Evolutionary conservation across 2,888 invertebrate genomes (phyloP), one percentile per base, ranked within the genome.

Genomic region (Acrobasis consociella): DNA sequence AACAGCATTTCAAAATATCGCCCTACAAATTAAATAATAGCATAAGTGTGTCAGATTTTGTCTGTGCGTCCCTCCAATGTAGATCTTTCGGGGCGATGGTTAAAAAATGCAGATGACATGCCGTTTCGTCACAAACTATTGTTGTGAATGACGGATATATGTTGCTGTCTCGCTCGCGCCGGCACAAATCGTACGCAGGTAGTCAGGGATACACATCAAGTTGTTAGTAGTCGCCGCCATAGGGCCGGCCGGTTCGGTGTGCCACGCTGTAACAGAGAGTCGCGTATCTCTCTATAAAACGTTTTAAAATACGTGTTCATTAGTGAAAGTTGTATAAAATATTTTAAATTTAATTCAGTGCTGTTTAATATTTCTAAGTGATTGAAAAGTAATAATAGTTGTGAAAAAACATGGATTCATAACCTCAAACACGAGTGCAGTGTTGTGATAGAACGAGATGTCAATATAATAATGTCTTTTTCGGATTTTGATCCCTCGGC

Each of bases 171-270:
- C 60, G 49, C 58, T 60, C 50, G 5, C 17, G 8, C 60, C 42
- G n/a, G 38, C 51, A 51, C 51, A 22, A 60, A 60, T 51, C 60
- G 60, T 60, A 60, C 51, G 60, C 60, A 60, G 60, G 60, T 60
- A 60, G 60, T 38, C 59, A 31, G 39, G 56, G 42, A 56, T 56
- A 17, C 56, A 56, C 10, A 37, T 31, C 22, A 49, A 49, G 50
- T 42, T 9, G 17, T 31, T 31, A 31, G 16, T 37, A 37, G 8
- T 37, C 17, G 22, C 38, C 10, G 49, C 37, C 5, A n/a, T 9
- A 49, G 31, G 31, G 31, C 31, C 31, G 15, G 17, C 46, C 37
- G 37, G 49, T 15, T 3, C 5, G 31, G n/a, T 17, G 37, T 10
- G 31, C 38, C 16, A 15, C 49, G 22, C 9, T 17, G 13, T 1